phyloP scores from a whole-genome alignment of 1,140 invertebrate species.

The Drosophila pseudoobscura region DNA sequence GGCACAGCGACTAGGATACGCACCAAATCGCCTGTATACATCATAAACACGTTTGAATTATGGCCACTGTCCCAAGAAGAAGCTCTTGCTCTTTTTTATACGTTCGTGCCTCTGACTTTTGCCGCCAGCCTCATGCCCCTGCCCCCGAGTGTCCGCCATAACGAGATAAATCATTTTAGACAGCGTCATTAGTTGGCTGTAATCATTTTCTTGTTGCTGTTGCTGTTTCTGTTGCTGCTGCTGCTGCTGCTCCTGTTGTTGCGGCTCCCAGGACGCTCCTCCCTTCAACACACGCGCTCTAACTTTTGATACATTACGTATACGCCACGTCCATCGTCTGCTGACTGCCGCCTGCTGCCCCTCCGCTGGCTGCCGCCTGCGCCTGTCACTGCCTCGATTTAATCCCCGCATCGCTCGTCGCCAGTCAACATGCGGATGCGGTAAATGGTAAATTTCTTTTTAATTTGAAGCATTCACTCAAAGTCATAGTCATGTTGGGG shows the following conservation, averaged over 20 bases:
- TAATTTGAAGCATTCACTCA: constrained; percentile 83
- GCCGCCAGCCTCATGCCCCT: constrained; percentile 2
- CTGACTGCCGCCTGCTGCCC: background rate
- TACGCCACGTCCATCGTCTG: constrained; percentile 36
- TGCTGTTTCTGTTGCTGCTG: constrained; percentile 16
- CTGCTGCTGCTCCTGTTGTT: constrained; percentile 5
- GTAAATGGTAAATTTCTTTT: constrained; percentile 82
- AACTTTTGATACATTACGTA: constrained; percentile 73
- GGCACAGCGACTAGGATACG: constrained; percentile 4
- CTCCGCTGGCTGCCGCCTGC: background rate
- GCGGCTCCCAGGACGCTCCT: constrained; percentile 2
- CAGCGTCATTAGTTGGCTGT: constrained; percentile 81
- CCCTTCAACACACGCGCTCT: constrained; percentile 26
- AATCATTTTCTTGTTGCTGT: constrained; percentile 68
- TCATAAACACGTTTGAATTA: constrained; percentile 79
- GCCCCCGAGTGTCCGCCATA: constrained; percentile 43
- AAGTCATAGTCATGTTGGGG: constrained; percentile 79
- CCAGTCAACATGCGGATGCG: constrained; percentile 56
- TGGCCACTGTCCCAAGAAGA: constrained; percentile 40
- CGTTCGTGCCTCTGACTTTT: constrained; percentile 51
- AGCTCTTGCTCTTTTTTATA: constrained; percentile 50
- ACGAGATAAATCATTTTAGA: constrained; percentile 82
- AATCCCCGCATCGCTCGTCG: constrained; percentile 26
- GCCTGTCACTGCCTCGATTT: constrained; percentile 49
- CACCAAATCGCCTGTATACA: constrained; percentile 54